Percentiles rank a stretch among this genome's conserved stretches.
Conservation (phyloP, 2,113 vertebrate genomes). For the Coptodon bakossiorum region DNA sequence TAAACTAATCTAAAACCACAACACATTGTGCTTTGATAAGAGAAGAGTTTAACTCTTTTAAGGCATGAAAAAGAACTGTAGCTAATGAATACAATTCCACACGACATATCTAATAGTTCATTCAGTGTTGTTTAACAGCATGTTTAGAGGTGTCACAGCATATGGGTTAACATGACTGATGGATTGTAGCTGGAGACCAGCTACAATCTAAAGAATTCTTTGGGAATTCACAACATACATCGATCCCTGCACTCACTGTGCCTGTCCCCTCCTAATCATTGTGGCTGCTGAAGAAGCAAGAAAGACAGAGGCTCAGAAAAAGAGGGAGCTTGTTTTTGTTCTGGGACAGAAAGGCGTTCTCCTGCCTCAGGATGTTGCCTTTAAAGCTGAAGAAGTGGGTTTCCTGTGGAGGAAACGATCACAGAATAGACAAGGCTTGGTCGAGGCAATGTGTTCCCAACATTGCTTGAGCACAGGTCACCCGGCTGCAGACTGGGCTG, state of each 20-base stretch:
- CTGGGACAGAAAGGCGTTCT: constrained; percentile 67
- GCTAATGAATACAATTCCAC: not conserved
- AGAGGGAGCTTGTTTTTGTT: constrained; percentile 63
- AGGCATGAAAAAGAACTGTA: not conserved
- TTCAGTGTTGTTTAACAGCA: not conserved
- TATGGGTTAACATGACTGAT: not conserved
- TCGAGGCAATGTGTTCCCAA: constrained; percentile 50
- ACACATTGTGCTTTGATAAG: not conserved
- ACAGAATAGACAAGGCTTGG: constrained; percentile 61
- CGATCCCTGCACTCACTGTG: not conserved
- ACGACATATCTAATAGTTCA: accelerated
- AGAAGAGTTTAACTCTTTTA: not conserved
- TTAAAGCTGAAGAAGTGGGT: constrained; percentile 69
- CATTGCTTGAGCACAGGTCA: constrained; percentile 40
- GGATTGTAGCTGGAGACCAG: not conserved
- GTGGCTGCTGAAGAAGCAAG: not conserved
- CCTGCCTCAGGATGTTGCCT: constrained; percentile 72
- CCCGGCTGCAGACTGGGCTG: not conserved
- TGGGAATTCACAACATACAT: not conserved
- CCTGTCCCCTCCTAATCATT: not conserved
- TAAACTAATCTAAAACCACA: not conserved
- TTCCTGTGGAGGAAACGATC: constrained; percentile 75
- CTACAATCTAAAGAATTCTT: not conserved
- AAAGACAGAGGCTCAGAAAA: constrained; percentile 13
- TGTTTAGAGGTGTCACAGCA: not conserved